Conservation (phyloP, 2,888 invertebrate species). For the Coleophora flavipennella region DNA sequence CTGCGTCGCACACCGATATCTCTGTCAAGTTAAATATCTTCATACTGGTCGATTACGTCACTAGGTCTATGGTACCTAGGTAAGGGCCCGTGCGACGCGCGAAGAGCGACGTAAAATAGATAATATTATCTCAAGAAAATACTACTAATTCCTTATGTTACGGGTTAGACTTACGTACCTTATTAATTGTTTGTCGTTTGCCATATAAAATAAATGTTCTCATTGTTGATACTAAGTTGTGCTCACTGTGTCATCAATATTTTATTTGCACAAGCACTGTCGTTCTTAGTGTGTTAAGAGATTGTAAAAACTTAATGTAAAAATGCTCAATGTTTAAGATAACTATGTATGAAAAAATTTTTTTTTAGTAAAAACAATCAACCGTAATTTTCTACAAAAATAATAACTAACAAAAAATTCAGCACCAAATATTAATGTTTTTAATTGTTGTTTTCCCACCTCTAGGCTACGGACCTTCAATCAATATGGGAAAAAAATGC, state of each 20-base stretch:
- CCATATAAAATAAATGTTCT: slow-evolving; percentile 68
- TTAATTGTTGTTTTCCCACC: slow-evolving; percentile 10
- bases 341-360: not conserved
- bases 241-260: slow-evolving; percentile 43
- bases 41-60: too few relatives aligned
- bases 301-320: slow-evolving; percentile 45
- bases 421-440: slow-evolving; percentile 6
- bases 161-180: slow-evolving; percentile 43
- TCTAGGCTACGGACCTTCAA: too few relatives aligned
- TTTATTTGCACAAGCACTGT: slow-evolving; percentile 57
- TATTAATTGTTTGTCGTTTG: slow-evolving; percentile 49
- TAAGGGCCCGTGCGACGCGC: slow-evolving; percentile 28
- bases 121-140: slow-evolving; percentile 34
- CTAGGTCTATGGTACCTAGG: too few relatives aligned
- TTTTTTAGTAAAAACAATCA: not conserved
- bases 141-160: slow-evolving; percentile 44
- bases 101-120: slow-evolving; percentile 45
- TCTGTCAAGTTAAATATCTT: too few relatives aligned
- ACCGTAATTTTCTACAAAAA: not conserved
- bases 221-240: slow-evolving; percentile 53
- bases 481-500: not conserved
- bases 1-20: slow-evolving; percentile 35
- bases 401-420: not conserved
- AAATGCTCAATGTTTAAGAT: slow-evolving; percentile 54
- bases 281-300: slow-evolving; percentile 42